phyloP scores from a whole-genome alignment of 1,140 invertebrate species.

The Pseudomyrmex pallidus region DNA sequence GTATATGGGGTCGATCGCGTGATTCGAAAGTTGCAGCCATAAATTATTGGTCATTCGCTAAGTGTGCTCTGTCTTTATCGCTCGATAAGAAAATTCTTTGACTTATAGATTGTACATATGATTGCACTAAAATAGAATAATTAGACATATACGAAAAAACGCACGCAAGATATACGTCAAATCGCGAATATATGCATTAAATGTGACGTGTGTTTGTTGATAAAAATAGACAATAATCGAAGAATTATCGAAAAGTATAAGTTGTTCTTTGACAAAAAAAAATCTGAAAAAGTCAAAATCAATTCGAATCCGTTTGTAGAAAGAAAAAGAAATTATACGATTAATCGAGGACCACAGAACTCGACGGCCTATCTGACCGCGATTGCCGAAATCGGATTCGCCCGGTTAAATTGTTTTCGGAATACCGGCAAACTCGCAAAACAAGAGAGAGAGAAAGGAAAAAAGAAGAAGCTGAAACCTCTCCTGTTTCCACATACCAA shows the following conservation, averaged over 20 bases:
- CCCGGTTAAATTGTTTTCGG: constrained; percentile 7
- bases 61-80: background rate
- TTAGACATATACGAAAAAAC: background rate
- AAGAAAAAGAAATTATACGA: background rate
- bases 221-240: constrained; percentile 6
- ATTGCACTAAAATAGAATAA: background rate
- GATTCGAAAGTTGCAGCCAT: constrained; percentile 46
- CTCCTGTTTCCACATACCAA: constrained; percentile 28
- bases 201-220: background rate
- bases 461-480: constrained; percentile 10
- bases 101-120: no score
- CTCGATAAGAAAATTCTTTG: background rate
- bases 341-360: background rate
- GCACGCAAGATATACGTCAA: no score
- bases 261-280: no score
- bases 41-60: constrained; percentile 11
- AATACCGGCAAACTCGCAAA: constrained; percentile 41
- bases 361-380: background rate
- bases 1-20: background rate
- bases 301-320: background rate
- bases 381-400: background rate
- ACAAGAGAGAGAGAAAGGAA: constrained; percentile 31
- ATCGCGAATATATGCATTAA: constrained; percentile 26
- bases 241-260: constrained; percentile 3
- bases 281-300: no score